These are phyloP conservation scores for Entomobrya multifasciata DNA, from an alignment of 2,888 invertebrate genomes.

Conservation along the genomic window DNA sequence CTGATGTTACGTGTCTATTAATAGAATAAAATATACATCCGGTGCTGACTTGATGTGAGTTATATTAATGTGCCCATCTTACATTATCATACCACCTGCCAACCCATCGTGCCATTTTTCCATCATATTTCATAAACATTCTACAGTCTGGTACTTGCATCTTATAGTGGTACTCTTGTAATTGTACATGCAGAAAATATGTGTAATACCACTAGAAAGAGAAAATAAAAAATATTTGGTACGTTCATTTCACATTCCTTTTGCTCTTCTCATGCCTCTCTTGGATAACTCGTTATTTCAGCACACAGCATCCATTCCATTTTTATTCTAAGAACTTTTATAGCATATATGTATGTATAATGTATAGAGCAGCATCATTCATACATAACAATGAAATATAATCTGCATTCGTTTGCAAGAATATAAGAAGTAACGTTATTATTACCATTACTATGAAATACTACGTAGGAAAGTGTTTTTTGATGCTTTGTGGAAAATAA, in stretches of 20 bases:
- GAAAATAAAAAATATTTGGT: too few species aligned
- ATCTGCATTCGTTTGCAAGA: too few species aligned
- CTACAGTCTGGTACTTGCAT: too few species aligned
- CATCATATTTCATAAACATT: neutral
- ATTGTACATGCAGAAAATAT: too few species aligned
- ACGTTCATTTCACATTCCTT: neutral
- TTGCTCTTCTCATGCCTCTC: neutral
- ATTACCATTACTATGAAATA: constrained; percentile 44
- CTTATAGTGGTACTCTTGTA: too few species aligned
- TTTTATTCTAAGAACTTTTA: neutral
- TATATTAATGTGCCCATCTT: constrained; percentile 59
- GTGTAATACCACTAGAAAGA: neutral
- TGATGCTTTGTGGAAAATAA: constrained; percentile 67
- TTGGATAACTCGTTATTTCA: constrained; percentile 31
- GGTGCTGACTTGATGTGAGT: constrained; percentile 65
- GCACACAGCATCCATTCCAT: neutral
- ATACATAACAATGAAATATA: too few species aligned
- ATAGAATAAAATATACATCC: constrained; percentile 65
- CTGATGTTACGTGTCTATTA: constrained; percentile 58
- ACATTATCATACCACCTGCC: constrained; percentile 72
- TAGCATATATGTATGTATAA: neutral
- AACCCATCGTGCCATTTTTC: constrained; percentile 55
- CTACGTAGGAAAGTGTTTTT: constrained; percentile 58
- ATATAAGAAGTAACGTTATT: constrained; percentile 10
- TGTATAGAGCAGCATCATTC: neutral